Percentiles rank a stretch among this genome's conserved stretches.
These are phyloP conservation scores for Tenthredo mesomela DNA, from an alignment of 2,888 invertebrate genomes.

Conservation along the genomic window DNA sequence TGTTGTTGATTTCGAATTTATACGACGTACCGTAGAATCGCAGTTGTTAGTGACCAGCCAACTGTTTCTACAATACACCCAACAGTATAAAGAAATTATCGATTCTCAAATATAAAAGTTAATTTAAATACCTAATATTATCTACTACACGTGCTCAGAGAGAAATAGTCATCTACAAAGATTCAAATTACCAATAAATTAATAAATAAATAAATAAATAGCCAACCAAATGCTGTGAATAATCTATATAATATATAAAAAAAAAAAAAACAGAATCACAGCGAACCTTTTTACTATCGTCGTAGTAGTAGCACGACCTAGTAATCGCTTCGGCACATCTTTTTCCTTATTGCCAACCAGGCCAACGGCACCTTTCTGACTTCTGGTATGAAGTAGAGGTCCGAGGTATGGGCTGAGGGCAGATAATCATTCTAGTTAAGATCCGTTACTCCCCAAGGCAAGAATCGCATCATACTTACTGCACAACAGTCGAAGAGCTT, in stretches of 20 bases:
- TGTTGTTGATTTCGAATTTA: constrained; percentile 70
- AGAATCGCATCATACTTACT: constrained; percentile 66
- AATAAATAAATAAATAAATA: background rate
- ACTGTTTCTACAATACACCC: constrained; percentile 69
- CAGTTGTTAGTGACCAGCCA: constrained; percentile 70
- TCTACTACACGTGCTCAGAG: constrained; percentile 12
- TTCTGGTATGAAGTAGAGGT: constrained; percentile 71
- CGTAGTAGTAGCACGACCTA: constrained; percentile 70
- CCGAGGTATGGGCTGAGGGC: constrained; percentile 73
- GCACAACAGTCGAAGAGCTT: constrained; percentile 68
- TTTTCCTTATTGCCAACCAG: constrained; percentile 70
- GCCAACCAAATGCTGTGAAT: background rate
- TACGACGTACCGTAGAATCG: constrained; percentile 69
- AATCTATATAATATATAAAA: too few species aligned
- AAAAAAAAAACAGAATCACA: background rate
- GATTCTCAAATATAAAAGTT: constrained; percentile 24
- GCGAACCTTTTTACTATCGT: constrained; percentile 73
- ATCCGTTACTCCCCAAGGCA: background rate
- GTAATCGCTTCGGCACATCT: constrained; percentile 71
- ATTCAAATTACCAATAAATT: background rate
- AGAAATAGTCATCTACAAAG: background rate
- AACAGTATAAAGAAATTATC: constrained; percentile 27
- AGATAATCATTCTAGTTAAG: background rate
- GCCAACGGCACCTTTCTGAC: constrained; percentile 67
- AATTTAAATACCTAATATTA: background rate